phyloP scores from a whole-genome alignment of 2,797 vertebrate species.

The Podarcis lilfordi region DNA sequence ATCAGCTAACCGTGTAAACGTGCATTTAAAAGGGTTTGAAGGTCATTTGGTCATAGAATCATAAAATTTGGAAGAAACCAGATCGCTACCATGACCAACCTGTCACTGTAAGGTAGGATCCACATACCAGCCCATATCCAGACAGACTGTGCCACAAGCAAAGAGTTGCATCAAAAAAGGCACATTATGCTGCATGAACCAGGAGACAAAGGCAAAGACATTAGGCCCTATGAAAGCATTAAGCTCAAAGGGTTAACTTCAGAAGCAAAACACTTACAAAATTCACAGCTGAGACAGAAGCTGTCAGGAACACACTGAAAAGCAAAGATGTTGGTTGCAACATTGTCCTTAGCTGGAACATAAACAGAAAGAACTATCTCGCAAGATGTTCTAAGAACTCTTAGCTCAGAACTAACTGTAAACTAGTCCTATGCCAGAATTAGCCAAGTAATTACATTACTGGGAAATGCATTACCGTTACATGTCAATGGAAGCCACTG shows the following conservation, averaged over 20 bases:
- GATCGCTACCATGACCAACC: neutral
- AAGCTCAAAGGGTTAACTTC: slow-evolving; percentile 7
- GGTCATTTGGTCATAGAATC: neutral
- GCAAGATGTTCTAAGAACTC: neutral
- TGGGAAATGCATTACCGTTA: neutral
- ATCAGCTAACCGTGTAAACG: neutral
- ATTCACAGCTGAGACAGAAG: neutral
- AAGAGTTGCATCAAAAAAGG: neutral
- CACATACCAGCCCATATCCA: neutral
- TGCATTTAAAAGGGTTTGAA: neutral
- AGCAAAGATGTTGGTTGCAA: neutral
- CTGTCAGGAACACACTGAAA: neutral
- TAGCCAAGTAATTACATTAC: neutral
- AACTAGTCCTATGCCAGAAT: neutral
- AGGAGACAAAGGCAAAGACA: neutral
- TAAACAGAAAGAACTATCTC: neutral
- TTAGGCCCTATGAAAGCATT: neutral
- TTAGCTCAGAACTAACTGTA: neutral
- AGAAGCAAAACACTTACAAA: neutral
- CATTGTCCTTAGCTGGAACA: neutral
- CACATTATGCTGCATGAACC: neutral
- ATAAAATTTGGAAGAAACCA: neutral
- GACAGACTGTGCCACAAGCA: neutral
- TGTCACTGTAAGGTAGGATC: neutral
- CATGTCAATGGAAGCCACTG: neutral